Percentiles rank a stretch among this genome's conserved stretches.
phyloP scores from a whole-genome alignment of 2,113 vertebrate genomes.

The Brachyhypopomus gauderio region DNA sequence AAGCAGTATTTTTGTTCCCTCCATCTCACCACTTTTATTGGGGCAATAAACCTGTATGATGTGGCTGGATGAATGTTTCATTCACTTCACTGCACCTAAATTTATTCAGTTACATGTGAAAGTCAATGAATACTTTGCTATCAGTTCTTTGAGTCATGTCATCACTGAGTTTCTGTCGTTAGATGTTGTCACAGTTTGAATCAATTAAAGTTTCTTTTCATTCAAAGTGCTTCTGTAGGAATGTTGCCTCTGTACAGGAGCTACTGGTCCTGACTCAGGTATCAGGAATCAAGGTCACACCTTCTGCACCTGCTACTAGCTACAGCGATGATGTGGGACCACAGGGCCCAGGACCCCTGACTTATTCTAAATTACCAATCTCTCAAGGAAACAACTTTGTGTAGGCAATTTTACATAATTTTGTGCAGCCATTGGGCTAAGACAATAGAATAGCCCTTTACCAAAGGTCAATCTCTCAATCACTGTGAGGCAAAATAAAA shows the following conservation, averaged over 20 bases:
- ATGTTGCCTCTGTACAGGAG: not conserved
- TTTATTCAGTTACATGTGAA: conserved; percentile 50
- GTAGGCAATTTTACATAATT: conserved; percentile 42
- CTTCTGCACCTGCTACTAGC: conserved; percentile 49
- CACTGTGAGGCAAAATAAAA: not conserved
- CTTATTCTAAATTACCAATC: conserved; percentile 53
- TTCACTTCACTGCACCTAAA: conserved; percentile 50
- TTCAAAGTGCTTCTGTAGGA: conserved; percentile 9
- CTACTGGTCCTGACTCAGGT: not conserved
- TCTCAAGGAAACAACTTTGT: conserved; percentile 49
- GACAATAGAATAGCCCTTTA: conserved; percentile 9
- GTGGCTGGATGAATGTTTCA: conserved; percentile 57
- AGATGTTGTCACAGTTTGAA: not conserved
- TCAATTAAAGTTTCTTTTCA: not conserved
- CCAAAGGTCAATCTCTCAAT: not conserved
- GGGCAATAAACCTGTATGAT: conserved; percentile 62
- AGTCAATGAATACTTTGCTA: conserved; percentile 39
- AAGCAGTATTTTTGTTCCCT: not conserved
- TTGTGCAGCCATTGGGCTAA: not conserved
- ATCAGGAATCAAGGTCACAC: conserved; percentile 30
- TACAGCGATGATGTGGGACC: conserved; percentile 33
- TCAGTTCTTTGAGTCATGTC: not conserved
- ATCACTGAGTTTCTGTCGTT: conserved; percentile 1
- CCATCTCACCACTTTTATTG: conserved; percentile 61
- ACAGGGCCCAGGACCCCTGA: conserved; percentile 21